Percentiles rank a stretch among this genome's conserved stretches.
phyloP scores from a whole-genome alignment of 2,797 vertebrate species.

The Lepus oiostolus region DNA sequence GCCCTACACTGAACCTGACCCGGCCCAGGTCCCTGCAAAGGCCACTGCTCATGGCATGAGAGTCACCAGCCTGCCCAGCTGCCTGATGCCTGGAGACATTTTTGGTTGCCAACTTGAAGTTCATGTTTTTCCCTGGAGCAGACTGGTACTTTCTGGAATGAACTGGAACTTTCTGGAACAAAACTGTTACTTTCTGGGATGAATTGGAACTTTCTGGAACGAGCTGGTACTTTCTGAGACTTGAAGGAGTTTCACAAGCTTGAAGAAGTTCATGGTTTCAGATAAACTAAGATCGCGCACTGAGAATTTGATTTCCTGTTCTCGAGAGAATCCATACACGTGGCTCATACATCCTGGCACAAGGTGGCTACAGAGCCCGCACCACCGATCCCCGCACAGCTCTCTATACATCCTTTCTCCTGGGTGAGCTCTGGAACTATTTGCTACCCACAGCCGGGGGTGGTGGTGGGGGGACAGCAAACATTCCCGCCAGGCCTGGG shows the following conservation, averaged over 20 bases:
- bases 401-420: conserved; percentile 84
- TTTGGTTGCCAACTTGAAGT: neutral
- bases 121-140: neutral
- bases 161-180: neutral
- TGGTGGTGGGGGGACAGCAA: conserved; percentile 92
- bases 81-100: conserved; percentile 45
- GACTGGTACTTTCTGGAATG: neutral
- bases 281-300: neutral
- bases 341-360: conserved; percentile 74
- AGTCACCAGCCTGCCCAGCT: neutral
- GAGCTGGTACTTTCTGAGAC: neutral
- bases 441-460: conserved; percentile 91
- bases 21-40: neutral
- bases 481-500: conserved; percentile 93
- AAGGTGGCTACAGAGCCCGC: conserved; percentile 82
- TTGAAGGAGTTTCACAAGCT: neutral
- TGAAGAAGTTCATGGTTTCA: conserved; percentile 50
- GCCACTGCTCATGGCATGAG: neutral
- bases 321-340: conserved; percentile 20
- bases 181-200: too few relatives aligned
- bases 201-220: neutral
- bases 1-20: neutral
- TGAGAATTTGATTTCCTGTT: conserved; percentile 27
- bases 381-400: conserved; percentile 73
- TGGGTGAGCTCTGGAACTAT: conserved; percentile 88